Evolutionary conservation across 1,140 invertebrate species (phyloP), one percentile per base, ranked within the genome.

Genomic region (Adelges cooleyi): DNA sequence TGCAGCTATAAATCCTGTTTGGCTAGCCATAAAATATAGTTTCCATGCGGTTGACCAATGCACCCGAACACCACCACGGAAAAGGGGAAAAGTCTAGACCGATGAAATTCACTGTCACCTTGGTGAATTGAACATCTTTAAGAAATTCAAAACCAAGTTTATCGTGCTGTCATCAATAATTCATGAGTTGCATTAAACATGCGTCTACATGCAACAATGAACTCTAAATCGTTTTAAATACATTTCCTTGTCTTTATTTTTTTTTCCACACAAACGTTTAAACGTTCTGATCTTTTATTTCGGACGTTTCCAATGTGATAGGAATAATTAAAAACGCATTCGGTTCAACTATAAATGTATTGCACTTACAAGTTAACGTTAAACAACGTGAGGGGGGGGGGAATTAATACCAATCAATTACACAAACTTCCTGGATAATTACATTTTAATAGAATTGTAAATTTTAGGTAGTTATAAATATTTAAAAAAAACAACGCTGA

Each of bases 41-140:
- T 62, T 62, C 56, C 53, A 40, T 27, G 9, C 25, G 56, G 42
- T 48, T 62, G 42, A 62, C 42, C 56, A 62, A 48, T 18, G 33
- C 25, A 20, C 15, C 18, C 10, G 4, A 15, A 15, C 27, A n/a
- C 42, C 17, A 15, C 4, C n/a, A n/a, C 29, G 44, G 8, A 6
- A 44, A 4, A 10, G 33, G 42, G 13, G 4, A 48, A 59, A 46
- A 62, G 29, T 33, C 11, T 33, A 33, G 5, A 33, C 5, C 5
- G 11, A 33, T 5, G 27, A 17, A 42, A 44, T 56, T 25, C 22
- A 27, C 38, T 17, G 15, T 56, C 38, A 13, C 18, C n/a, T 56
- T 44, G 23, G 11, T 17, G 38, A 23, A 23, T 10, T 6, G 5
- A 42, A 18, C 18, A 44, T 56, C n/a, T 27, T 44, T 23, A 44